Evolutionary conservation across 2,113 vertebrate species (phyloP), one percentile per base, ranked within the genome.

Genomic region (Pseudolaguvia tuberculata): DNA sequence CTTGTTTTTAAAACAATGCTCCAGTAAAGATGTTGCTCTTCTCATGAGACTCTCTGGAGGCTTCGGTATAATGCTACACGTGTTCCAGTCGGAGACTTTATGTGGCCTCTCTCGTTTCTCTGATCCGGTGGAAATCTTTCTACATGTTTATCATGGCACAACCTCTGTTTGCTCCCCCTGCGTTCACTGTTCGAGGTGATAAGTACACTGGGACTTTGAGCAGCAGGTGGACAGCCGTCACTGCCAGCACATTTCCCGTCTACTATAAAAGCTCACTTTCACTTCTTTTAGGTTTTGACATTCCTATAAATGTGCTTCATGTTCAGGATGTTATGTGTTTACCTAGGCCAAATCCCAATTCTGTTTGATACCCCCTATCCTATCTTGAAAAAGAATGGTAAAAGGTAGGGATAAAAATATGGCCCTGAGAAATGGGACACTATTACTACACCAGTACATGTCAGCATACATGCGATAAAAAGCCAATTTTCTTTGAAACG

Each of bases 191-290:
- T 53, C 4, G 13, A 45, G 68, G 73, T 81, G 89, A 89, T 89
- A 88, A 90, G 87, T 83, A 84, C 75, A 79, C 84, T 91, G 88
- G 87, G 88, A 91, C 88, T 88, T 83, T 78, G 48, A 84, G 80
- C 89, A 90, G 89, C 89, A 90, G 89, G 88, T 87, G 88, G 82
- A 83, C 83, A 77, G 80, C 83, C 84, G 72, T 23, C 81, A 73
- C 79, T 76, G 20, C 13, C 15, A 47, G n/a, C 25, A 55, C 76
- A 78, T 72, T 81, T 67, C 80, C 52, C 67, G n/a, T 65, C 59
- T 62, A 78, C 47, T 35, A 31, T 66, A 39, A 29, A 57, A 51
- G 67, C 66, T 65, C 39, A 29, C 35, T 63, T 21, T 73, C 48
- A 47, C 58, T 59, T 42, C 14, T 35, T 25, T 45, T 70, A 56